Evolutionary conservation across 2,888 invertebrate species (phyloP), one percentile per base, ranked within the genome.

Genomic region (Amphipoea oculea): DNA sequence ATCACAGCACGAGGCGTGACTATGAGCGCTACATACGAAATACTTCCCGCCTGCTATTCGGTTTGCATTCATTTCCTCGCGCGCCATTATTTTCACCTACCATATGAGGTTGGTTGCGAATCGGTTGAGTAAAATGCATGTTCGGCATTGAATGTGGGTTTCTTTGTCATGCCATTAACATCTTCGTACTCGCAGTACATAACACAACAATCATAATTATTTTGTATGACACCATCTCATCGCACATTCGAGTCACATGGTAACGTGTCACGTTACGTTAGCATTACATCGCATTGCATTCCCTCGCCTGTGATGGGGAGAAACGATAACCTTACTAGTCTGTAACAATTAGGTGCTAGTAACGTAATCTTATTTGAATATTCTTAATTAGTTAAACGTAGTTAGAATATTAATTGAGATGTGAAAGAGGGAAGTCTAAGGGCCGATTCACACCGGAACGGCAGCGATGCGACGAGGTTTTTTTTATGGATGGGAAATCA

Each of bases 241-340:
- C 57, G n/a, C 11, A n/a, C 7, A 86, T 77, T 77, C 73, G 51
- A n/a, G 57, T 60, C 70, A 78, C 79, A 60, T 42, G 40, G 20
- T 68, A 82, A 78, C 77, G 69, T 71, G 79, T 62, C 69, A 72
- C n/a, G 72, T 90, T 89, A 88, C 88, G 90, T 85, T 73, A 82
- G 11, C 51, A 81, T 89, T 90, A 86, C 88, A 84, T 88, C 70
- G 83, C 83, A 77, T 84, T 82, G 83, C 83, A 77, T 76, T 73
- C 67, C 81, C 72, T 79, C 68, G 65, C 92, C 91, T 76, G 88
- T 81, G 86, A 89, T 84, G 92, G 91, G 86, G 93, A 84, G 92
- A 92, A 92, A 93, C 84, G 73, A 83, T 84, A 81, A 82, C 83
- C 84, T 77, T 76, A 80, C 82, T 79, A 84, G 86, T 79, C 76